phyloP scores from a whole-genome alignment of 2,113 vertebrate species.

The Ginglymostoma cirratum region DNA sequence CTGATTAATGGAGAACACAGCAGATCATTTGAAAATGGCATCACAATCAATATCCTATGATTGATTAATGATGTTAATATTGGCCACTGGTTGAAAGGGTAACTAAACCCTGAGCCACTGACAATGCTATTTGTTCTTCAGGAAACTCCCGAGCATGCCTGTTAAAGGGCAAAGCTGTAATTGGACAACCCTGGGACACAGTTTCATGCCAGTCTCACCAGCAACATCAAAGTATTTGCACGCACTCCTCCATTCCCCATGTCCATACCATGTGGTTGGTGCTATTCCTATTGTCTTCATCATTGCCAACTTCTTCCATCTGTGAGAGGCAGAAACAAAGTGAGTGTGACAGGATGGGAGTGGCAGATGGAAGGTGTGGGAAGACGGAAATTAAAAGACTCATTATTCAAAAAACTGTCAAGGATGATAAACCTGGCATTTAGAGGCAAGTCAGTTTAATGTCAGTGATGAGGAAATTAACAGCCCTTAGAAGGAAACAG shows the following conservation, averaged over 20 bases:
- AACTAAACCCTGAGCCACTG: neutral
- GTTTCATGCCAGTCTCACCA: slow-evolving; percentile 11
- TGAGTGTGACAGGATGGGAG: neutral
- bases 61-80: neutral
- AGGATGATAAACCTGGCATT: neutral
- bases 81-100: neutral
- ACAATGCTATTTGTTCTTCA: neutral
- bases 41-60: neutral
- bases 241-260: neutral
- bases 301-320: slow-evolving; percentile 23
- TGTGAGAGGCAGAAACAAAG: neutral
- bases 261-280: slow-evolving; percentile 11
- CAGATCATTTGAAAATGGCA: neutral
- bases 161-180: neutral
- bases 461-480: too few species aligned
- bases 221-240: neutral
- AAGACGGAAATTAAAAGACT: neutral
- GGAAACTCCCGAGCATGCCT: neutral
- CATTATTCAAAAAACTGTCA: neutral
- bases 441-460: too few species aligned
- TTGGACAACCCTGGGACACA: neutral
- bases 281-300: slow-evolving; percentile 28
- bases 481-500: too few species aligned
- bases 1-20: neutral
- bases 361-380: neutral